Evolutionary conservation across 2,113 vertebrate genomes (phyloP), one percentile per base, ranked within the genome.

Genomic region (Gobius niger): DNA sequence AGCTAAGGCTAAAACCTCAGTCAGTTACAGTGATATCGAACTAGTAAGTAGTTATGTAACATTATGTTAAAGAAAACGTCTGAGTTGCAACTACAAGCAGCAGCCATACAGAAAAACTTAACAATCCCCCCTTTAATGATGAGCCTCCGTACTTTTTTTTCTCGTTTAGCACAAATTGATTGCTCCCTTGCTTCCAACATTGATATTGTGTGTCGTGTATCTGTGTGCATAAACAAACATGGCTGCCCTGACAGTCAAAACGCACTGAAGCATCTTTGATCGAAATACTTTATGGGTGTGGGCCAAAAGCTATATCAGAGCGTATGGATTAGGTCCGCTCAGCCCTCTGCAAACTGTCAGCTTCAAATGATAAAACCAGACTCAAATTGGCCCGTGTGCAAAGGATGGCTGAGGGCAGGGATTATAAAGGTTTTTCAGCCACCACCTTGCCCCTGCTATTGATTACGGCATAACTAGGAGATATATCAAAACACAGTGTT

Each of bases 401-500:
- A 82, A 67, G 82, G 73, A 89, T 85, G 85, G 87, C 90, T 89
- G 78, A 88, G 88, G 87, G 90, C 87, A 80, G 87, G 86, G 86
- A 91, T 90, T 87, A 90, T 87, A 88, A 87, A 88, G 83, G 87
- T 82, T 85, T 89, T 86, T 88, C 79, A 87, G 73, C 83, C 85
- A 82, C 85, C 82, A 85, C 85, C 86, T 87, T 85, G 78, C 76
- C 79, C 79, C 84, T 74, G 68, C 75, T 90, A 89, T 90, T 90
- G 88, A 87, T 91, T 86, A 76, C 74, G 76, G 73, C 73, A 91
- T 88, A 91, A 90, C 90, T 84, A 78, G 82, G 78, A 88, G 84
- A 90, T 91, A 89, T 88, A 91, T 90, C 89, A 91, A 89, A 77
- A 85, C 82, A 83, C 77, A 83, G 77, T 89, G 82, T 88, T 89